Base-by-base conservation (phyloP, 2,113 vertebrate genomes). In the Sterrhoptilus dennistouni region DNA sequence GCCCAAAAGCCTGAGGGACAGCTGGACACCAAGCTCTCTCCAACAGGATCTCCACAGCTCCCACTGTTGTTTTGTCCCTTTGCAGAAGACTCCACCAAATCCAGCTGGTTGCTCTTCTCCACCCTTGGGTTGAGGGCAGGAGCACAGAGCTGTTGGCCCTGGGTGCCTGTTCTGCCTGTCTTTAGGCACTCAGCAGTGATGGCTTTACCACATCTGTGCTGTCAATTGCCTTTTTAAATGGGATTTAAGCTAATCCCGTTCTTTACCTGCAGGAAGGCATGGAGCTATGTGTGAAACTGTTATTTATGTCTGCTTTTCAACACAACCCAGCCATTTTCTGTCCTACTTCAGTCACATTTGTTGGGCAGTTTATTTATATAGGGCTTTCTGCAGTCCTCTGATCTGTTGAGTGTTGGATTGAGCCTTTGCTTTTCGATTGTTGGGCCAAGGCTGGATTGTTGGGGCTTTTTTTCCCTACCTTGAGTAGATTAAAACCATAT, bases 191-290 rank as follows among this genome's bases (percentile, higher is more conserved):
- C 44, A 28, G 79, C 23, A 22, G 12, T 1, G 0, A 4, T 15
- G 10, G 1, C 8, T 65, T 78, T 2, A 1, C 50, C 4, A 6
- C 22, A 2, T 40, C 5, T 36, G 9, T 0, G 0, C 14, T 0
- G 0, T 29, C 14, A 36, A 3, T 36, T 2, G 7, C 63, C 49
- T 72, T 63, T 74, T 47, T 7, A 65, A 74, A 47, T 0, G 0
- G 16, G 47, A 9, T 59, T 83, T 59, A 25, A 75, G 22, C 9
- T 36, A 36, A 19, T 66, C 61, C 27, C 0, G 0, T 33, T 28
- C 53, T 74, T 79, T 16, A 80, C 60, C 53, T 27, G 11, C 44
- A 44, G 64, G 40, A 91, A 49, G 14, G 45, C 45, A 22, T 0
- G 0, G 23, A 11, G 4, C 27, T 0, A 0, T 8, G 13, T 49